Evolutionary conservation across 2,113 vertebrate species (phyloP), one percentile per base, ranked within the genome.

Genomic region (Eptesicus fuscus): DNA sequence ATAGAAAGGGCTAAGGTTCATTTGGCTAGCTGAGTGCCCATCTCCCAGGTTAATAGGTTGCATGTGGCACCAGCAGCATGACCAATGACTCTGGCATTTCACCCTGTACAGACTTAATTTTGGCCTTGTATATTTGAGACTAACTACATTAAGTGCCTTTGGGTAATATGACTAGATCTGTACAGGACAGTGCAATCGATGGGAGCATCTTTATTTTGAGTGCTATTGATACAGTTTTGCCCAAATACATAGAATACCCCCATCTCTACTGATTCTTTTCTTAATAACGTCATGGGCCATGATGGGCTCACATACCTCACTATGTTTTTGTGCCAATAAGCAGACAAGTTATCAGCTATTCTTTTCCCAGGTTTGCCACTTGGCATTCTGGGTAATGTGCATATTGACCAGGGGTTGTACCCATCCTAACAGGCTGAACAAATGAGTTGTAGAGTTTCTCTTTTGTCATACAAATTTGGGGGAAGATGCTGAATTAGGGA

Each of bases 321-420:
- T 69, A 11, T 63, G 63, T 65, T 79, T 91, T 87, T 93, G 80
- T 83, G 40, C 88, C 44, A 90, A 12, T 44, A 86, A 93, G 4
- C n/a, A 40, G 32, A 93, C 17, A 83, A 59, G 9, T 83, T 65
- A 32, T 97, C 65, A 90, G 67, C 76, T 77, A 93, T 63, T n/a
- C 74, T 88, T 85, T 93, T 77, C 47, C n/a, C 17, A 35, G 32
- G 28, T 12, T 74, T 95, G 11, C 86, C 63, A 42, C 23, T 89
- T 92, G 83, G 74, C 51, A 77, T 96, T 88, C 32, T 95, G 84
- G 90, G 35, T 92, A 93, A 74, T 9, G 14, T 65, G 22, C 32
- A 79, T 95, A 63, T 78, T 92, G 82, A 95, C 22, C 56, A 47
- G 53, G 37, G 4, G 22, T 63, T 84, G 12, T 25, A 85, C 35